Base-by-base conservation (phyloP, 2,888 invertebrate genomes). In the Lepidochrysops patricia region DNA sequence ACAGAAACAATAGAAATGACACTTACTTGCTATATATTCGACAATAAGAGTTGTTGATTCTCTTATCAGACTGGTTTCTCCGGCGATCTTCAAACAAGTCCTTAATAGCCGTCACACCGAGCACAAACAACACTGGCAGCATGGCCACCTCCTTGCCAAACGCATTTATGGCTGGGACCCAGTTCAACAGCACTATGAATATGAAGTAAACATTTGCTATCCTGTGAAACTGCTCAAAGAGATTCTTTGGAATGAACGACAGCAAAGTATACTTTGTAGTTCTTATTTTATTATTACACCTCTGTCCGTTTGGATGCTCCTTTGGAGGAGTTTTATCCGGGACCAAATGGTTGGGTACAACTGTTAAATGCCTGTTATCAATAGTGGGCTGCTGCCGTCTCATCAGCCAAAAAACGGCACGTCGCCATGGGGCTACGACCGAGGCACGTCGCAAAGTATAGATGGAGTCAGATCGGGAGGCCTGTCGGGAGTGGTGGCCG, bases 151-250 rank as follows among this genome's bases (percentile, higher is more conserved):
- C 98, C 80, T 97, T 98, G 65, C 97, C 98, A 84, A 98, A 98
- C 2, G 98, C 98, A 86, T 96, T 96, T 64, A 98, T 96, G 34
- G 94, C 93, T 2, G 98, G 98, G 77, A 98, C 94, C 97, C 97
- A 98, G 89, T 98, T 98, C 66, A 98, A 92, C 70, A 98, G 89
- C 72, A 98, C 97, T 79, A 99, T 98, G 79, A 98, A 96, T 76
- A 98, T 95, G 87, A 99, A 99, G 90, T 98, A 99, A 74, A 99
- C 91, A 91, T 99, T 99, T 66, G 98, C 98, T 76, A 98, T 96
- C 64, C 98, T 93, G 85, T 98, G 98, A 83, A 99, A 98, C 89
- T 99, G 98, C 89, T 98, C 98, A 82, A 98, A 92, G 64, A 99
- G 90, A 87, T 98, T 98, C 84, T 98, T 96, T 61, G 98, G 98